Evolutionary conservation across 2,797 vertebrate species (phyloP), one percentile per base, ranked within the genome.

Genomic region (Onychomys torridus): DNA sequence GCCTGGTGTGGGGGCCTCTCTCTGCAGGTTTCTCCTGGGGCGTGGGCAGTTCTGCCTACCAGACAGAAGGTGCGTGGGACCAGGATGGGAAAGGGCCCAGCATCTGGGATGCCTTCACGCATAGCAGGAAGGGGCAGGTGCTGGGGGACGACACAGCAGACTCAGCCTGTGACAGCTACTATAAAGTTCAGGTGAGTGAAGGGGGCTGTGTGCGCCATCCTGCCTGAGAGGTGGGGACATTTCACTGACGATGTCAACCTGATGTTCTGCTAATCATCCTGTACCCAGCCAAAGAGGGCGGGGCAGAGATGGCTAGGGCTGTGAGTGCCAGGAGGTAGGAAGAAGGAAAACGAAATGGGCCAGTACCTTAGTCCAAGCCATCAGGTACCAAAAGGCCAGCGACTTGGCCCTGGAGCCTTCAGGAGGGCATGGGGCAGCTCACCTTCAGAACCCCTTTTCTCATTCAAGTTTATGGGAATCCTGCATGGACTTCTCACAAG

Each of bases 41-140:
- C 13, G 99, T 99, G 96, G 99, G 99, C 97, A 99, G 99, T 97
- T 99, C 99, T 59, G 99, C 99, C 81, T 99, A 99, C 98, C 99
- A 99, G 98, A 99, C 99, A 0, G 99, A 99, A 98, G 99, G 99
- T 90, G 99, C 99, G 94, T 99, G 99, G 99, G 99, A 99, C 98
- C 99, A 98, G 97, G 99, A 99, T 76, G 99, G 99, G 92, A 99
- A 99, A 99, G 99, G 99, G 94, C 98, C 99, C 40, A 99, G 99
- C 98, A 99, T 99, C 98, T 99, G 99, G 99, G 99, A 99, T 0
- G 98, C 98, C 96, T 99, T 99, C 96, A 99, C 99, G 29, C 99
- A 99, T 96, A 98, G 98, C 76, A 0, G 92, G 59, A 99, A 98
- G 94, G 99, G 99, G 43, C 99, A 98, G 94, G 98, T 99, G 77